Evolutionary conservation across 2,113 vertebrate species (phyloP), one percentile per base, ranked within the genome.

Genomic region (Silurus asotus): DNA sequence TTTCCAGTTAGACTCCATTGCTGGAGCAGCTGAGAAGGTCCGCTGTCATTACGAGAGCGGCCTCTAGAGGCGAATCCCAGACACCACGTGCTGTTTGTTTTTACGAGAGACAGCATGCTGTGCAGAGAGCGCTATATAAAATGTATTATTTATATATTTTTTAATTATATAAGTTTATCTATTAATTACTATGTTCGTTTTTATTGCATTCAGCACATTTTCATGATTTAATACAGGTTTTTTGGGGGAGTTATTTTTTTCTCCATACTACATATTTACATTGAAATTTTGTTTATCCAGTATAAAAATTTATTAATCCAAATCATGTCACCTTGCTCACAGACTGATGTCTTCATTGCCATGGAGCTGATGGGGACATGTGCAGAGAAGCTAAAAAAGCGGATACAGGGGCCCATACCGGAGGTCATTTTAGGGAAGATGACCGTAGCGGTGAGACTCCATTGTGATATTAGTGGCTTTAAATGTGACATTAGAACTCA

Each of bases 301-400:
- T 81, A 37, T 37, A 37, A 37, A 37, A 37, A 37, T 37, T 1
- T 53, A 61, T 3, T 65, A 45, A n/a, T 61, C 14, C 37, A 37
- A 69, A 7, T 72, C 37, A 19, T 49, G 20, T 7, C 28, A 19
- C 74, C 59, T 11, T 62, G 28, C 23, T 85, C 13, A 61, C n/a
- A 98, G 97, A 98, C 97, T 0, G 97, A 98, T 8, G 97, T 98
- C 67, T 98, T 98, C 91, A 98, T 98, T 2, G 97, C 97, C 90
- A 98, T 98, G 97, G 97, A 98, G 92, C 94, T 98, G 87, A 98
- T 98, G 97, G 97, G 97, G 77, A 98, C 97, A 0, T 98, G 97
- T 64, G 97, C 97, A 0, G 97, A 98, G 92, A 98, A 98, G 91
- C 94, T 98, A 62, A 98, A 98, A 94, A 98, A 98, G 88, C 95